A percentile compares a stretch with the other conserved stretches of the same genome.
These are phyloP conservation scores for Porites lobata DNA, from an alignment of 92 coral and sea anemone species.

Conservation along the genomic window DNA sequence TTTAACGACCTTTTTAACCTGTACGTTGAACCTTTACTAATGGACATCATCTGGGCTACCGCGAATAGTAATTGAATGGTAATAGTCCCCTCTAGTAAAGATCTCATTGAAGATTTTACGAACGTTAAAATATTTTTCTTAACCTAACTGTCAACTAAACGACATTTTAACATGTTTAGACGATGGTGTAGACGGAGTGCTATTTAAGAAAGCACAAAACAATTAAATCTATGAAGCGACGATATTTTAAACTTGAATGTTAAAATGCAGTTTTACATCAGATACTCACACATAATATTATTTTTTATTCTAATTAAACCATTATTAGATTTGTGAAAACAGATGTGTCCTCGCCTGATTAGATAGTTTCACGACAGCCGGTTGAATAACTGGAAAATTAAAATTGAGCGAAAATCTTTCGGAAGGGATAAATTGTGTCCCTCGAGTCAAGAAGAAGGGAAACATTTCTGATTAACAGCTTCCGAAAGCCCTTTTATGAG, in stretches of 20 bases:
- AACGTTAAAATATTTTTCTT: background rate
- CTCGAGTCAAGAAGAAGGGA: background rate
- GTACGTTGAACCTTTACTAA: too few species aligned
- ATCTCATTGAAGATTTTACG: background rate
- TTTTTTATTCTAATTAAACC: constrained; percentile 11
- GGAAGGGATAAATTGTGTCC: constrained; percentile 18
- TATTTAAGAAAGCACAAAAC: too few species aligned
- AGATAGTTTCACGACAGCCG: constrained; percentile 1
- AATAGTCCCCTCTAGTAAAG: background rate
- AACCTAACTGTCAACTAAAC: too few species aligned
- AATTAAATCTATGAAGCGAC: too few species aligned
- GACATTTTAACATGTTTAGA: too few species aligned
- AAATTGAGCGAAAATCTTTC: constrained; percentile 28
- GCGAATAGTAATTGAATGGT: too few species aligned
- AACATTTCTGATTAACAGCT: background rate
- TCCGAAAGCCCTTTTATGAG: constrained; percentile 33
- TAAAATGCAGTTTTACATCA: too few species aligned
- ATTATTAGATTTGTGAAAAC: constrained; percentile 22
- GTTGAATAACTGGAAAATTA: constrained; percentile 15
- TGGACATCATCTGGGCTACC: too few species aligned
- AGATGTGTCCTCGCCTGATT: constrained; percentile 23
- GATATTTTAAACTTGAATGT: too few species aligned
- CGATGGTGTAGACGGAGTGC: too few species aligned
- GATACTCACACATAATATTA: background rate
- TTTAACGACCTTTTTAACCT: too few species aligned